Percentiles rank a stretch among this genome's conserved stretches.
phyloP scores from a whole-genome alignment of 1,140 invertebrate genomes.

The Camponotus floridanus region DNA sequence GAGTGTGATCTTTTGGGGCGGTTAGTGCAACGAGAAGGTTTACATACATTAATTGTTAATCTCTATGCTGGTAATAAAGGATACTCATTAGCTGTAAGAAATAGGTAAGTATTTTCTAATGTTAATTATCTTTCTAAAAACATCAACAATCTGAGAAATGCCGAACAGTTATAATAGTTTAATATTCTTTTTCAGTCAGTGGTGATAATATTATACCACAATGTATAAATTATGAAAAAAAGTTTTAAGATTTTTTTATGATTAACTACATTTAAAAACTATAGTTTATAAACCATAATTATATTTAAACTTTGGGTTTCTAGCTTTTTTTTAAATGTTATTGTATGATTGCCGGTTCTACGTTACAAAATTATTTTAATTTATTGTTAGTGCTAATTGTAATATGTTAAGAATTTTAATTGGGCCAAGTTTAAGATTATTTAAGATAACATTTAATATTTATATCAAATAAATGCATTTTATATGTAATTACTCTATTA shows the following conservation, averaged over 20 bases:
- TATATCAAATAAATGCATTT: conserved; percentile 6
- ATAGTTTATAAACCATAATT: background rate
- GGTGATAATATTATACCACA: conserved; percentile 7
- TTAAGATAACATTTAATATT: background rate
- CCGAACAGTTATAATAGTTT: background rate
- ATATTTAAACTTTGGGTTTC: conserved; percentile 4
- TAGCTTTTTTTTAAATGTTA: background rate
- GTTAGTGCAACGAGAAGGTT: conserved; percentile 93
- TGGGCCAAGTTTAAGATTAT: background rate
- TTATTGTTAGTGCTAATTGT: conserved; percentile 3
- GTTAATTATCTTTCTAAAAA: conserved; percentile 1
- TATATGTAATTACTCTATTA: background rate
- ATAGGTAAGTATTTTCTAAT: conserved; percentile 76
- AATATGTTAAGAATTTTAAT: conserved; percentile 11
- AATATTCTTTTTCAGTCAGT: conserved; percentile 1
- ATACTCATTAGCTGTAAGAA: conserved; percentile 93
- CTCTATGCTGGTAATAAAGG: conserved; percentile 96
- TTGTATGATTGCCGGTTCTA: background rate
- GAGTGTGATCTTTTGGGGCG: conserved; percentile 94
- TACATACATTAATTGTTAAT: conserved; percentile 96
- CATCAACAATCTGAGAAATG: background rate
- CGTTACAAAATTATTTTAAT: background rate
- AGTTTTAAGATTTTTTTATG: background rate
- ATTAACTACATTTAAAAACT: no score
- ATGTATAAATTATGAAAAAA: conserved; percentile 14